Conservation (phyloP, 2,113 vertebrate genomes). For the Damaliscus lunatus region DNA sequence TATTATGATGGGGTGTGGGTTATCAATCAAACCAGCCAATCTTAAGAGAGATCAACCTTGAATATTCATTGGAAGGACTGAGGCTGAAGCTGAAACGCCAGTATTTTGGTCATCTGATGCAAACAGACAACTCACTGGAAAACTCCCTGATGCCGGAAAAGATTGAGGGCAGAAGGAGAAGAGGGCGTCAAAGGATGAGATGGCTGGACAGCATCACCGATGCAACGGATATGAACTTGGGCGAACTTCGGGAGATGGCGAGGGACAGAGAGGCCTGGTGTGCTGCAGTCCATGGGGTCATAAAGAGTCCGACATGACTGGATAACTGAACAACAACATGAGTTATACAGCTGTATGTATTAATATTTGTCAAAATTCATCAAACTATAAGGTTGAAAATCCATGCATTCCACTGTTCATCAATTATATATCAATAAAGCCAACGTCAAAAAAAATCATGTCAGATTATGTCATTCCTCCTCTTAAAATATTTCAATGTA, state of each 20-base stretch:
- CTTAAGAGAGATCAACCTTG: not conserved
- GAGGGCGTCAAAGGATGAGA: not conserved
- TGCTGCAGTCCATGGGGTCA: not conserved
- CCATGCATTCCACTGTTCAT: not conserved
- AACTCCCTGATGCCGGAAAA: not conserved
- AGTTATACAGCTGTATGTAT: not conserved
- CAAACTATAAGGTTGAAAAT: not conserved
- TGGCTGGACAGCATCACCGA: not conserved
- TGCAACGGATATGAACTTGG: not conserved
- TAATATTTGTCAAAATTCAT: not conserved
- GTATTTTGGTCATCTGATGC: not conserved
- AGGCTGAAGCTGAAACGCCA: not conserved
- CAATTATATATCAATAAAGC: not conserved
- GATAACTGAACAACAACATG: not conserved
- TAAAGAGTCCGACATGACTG: not conserved
- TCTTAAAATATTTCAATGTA: not conserved
- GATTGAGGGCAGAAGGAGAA: not conserved
- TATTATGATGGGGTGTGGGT: rapidly evolving
- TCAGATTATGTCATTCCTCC: not conserved
- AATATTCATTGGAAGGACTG: not conserved
- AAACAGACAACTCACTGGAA: not conserved
- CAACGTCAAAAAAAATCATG: not conserved
- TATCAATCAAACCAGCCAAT: not conserved
- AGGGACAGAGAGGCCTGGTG: not conserved
- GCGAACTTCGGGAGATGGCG: not conserved